Evolutionary conservation across 2,113 vertebrate genomes (phyloP), one percentile per base, ranked within the genome.

Genomic region (Syrmaticus mikado): DNA sequence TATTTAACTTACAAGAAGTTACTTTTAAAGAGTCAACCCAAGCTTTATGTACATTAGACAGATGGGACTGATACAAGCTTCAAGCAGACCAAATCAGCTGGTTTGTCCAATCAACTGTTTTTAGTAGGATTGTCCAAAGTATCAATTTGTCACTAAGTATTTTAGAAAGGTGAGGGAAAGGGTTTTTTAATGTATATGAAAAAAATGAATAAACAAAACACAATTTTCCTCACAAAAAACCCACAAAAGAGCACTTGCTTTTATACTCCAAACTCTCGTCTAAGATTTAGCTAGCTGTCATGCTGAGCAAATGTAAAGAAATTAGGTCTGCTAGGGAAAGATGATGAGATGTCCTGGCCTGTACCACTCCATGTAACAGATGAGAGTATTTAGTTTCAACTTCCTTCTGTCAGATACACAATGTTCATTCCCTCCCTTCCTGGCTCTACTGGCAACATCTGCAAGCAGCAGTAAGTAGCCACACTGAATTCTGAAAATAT

Each of bases 371-470:
- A n/a, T 9, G 1, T 13, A 94, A 53, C 34, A 86, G 13, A 77
- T 12, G 28, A 66, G 18, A 84, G 6, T 8, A 81, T n/a, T 93
- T 64, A 82, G 53, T 73, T 84, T 57, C 66, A 84, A 61, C 32
- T 90, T 84, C 34, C n/a, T 89, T 90, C 66, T 87, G 85, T 83
- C 65, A 81, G 76, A 74, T n/a, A 82, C 60, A 75, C 13, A 34
- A 13, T 2, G 38, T 28, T 82, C 17, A 34, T 70, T 91, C 87
- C 55, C 58, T 74, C 68, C 52, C 76, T 67, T 57, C 75, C 48
- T 10, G 38, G 48, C n/a, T 87, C 72, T 38, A 38, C 19, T 55
- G 55, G 64, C 82, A 76, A 72, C 45, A 77, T 15, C 4, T 53
- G 65, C 34, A 58, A 85, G 60, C 6, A 58, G 64, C 79, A 85